Conservation (phyloP, 2,888 invertebrate genomes). For the Philereme vetulata region DNA sequence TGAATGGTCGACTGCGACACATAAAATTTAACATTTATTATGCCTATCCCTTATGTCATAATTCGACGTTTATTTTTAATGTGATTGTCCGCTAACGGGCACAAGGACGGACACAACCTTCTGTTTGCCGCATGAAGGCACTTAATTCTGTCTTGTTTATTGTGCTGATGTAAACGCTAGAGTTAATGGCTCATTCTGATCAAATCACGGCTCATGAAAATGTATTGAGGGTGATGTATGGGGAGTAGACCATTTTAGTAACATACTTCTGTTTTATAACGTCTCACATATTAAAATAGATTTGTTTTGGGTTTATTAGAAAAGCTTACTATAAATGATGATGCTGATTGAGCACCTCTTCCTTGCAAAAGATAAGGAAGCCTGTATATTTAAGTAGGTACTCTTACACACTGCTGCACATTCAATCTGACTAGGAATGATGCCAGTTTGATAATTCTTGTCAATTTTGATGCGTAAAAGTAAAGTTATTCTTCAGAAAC, state of each 20-base stretch:
- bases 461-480: no score
- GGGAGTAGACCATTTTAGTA: background rate
- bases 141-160: conserved; percentile 50
- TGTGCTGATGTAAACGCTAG: conserved; percentile 27
- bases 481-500: no score
- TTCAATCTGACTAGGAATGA: no score
- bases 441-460: no score
- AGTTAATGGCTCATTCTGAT: conserved; percentile 28
- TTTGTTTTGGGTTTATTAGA: no score
- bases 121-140: conserved; percentile 54
- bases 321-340: no score
- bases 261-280: background rate
- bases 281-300: no score
- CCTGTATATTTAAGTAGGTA: no score
- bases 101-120: conserved; percentile 66
- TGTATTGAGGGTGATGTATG: conserved; percentile 9
- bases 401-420: no score
- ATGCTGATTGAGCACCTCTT: no score
- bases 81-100: conserved; percentile 69
- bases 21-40: conserved; percentile 26
- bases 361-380: no score
- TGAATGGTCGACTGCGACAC: conserved; percentile 8
- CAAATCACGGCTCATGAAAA: conserved; percentile 23
- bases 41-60: conserved; percentile 49
- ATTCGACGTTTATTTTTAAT: conserved; percentile 60